Evolutionary conservation across 2,888 invertebrate genomes (phyloP).

Genomic region (Deilephila porcellus): DNA sequence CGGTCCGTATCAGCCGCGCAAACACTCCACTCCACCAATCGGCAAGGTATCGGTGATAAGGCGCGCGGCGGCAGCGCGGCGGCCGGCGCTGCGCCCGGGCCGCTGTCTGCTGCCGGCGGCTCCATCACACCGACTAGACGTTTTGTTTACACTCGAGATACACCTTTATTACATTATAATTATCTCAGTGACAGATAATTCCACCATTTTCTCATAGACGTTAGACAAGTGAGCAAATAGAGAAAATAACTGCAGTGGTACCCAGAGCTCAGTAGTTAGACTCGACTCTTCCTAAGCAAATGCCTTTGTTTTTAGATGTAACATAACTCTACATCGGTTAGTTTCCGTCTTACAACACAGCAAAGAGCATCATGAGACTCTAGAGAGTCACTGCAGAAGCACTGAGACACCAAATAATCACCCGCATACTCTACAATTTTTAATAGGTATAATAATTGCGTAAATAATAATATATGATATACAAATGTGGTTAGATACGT

Average conservation of each 20-base stretch:
- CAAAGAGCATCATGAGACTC: too few relatives aligned
- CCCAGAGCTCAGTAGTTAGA: neutral
- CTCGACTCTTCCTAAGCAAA: too few relatives aligned
- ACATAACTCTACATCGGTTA: neutral
- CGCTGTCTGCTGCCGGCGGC: constrained; percentile 68
- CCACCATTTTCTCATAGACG: constrained; percentile 52
- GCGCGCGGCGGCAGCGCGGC: constrained; percentile 32
- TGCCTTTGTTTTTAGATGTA: neutral
- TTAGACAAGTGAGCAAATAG: constrained; percentile 14
- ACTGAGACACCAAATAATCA: neutral
- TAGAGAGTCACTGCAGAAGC: neutral
- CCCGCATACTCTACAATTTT: neutral
- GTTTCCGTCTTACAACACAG: too few relatives aligned
- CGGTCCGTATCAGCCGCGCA: constrained; percentile 72
- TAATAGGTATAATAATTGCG: neutral
- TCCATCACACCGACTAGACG: constrained; percentile 62
- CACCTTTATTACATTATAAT: constrained; percentile 79
- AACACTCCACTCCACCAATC: constrained; percentile 82
- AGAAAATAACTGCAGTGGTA: neutral
- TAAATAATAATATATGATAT: neutral
- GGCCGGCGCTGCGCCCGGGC: constrained; percentile 45
- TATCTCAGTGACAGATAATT: constrained; percentile 69
- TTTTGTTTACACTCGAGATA: constrained; percentile 77
- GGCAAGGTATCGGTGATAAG: constrained; percentile 72
- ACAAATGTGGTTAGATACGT: constrained; percentile 26